phyloP scores from a whole-genome alignment of 2,113 vertebrate genomes.

The Gorsachius goisagi region DNA sequence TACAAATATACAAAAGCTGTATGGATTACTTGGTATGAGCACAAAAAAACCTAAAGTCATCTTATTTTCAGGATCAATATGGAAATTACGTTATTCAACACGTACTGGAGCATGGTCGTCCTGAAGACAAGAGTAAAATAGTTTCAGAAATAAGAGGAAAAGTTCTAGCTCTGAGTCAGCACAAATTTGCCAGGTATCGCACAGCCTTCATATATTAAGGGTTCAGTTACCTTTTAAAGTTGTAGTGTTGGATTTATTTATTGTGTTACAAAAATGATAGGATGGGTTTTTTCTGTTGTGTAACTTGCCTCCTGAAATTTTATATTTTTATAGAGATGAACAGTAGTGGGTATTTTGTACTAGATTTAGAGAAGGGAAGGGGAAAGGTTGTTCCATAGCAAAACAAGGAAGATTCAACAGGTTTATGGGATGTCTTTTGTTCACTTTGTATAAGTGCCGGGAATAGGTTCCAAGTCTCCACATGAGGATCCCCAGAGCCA shows the following conservation, averaged over 20 bases:
- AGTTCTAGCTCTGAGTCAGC: slow-evolving; percentile 94
- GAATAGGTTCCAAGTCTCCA: background rate
- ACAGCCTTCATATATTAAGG: background rate
- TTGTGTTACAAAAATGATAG: background rate
- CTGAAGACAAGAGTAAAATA: slow-evolving; percentile 98
- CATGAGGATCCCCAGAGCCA: background rate
- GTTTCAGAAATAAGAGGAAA: slow-evolving; percentile 96
- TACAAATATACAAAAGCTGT: background rate
- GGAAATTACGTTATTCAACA: slow-evolving; percentile 99
- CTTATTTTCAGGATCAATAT: slow-evolving; percentile 90
- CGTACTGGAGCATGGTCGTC: slow-evolving; percentile 94
- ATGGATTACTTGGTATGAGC: background rate
- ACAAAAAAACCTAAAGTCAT: slow-evolving; percentile 2
- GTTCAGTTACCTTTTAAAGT: background rate
- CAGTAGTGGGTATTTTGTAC: background rate
- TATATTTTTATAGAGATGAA: background rate
- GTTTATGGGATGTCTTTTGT: background rate
- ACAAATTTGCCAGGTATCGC: slow-evolving; percentile 97
- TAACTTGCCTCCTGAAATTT: background rate
- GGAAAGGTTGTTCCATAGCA: background rate
- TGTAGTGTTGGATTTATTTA: background rate
- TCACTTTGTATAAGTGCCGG: background rate
- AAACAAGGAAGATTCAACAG: background rate
- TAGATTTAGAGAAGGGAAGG: background rate
- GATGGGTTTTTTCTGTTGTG: background rate